These are phyloP conservation scores for Neopipo cinnamomea DNA, from an alignment of 2,113 vertebrate species.

Conservation along the genomic window DNA sequence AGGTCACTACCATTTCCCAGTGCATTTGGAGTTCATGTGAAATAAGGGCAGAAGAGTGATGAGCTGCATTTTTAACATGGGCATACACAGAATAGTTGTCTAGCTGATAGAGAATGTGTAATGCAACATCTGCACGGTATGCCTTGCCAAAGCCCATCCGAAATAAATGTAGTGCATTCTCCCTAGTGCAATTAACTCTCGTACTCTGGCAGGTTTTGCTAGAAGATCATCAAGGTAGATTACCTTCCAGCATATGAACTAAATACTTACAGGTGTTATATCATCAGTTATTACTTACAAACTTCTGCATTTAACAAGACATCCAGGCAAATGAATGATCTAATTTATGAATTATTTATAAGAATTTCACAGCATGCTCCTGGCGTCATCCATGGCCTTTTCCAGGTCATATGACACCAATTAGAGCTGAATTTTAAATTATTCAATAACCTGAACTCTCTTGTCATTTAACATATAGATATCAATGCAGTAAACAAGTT, in stretches of 20 bases:
- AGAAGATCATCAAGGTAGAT: constrained; percentile 83
- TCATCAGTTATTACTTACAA: constrained; percentile 81
- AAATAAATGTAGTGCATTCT: constrained; percentile 78
- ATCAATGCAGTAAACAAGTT: constrained; percentile 85
- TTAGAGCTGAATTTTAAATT: constrained; percentile 86
- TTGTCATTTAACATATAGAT: constrained; percentile 86
- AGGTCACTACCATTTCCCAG: constrained; percentile 65
- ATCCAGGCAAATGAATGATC: constrained; percentile 79
- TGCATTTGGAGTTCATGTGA: constrained; percentile 64
- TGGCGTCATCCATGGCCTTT: constrained; percentile 81
- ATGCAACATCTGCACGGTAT: constrained; percentile 74
- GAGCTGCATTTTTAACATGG: constrained; percentile 61
- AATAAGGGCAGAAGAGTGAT: constrained; percentile 67
- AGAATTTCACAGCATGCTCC: constrained; percentile 79
- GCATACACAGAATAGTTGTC: constrained; percentile 61
- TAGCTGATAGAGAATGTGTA: constrained; percentile 67
- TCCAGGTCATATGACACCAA: constrained; percentile 84
- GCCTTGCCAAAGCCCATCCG: constrained; percentile 76
- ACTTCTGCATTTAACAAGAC: constrained; percentile 81
- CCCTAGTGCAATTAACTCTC: constrained; percentile 78
- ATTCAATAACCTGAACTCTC: constrained; percentile 86
- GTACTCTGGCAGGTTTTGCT: constrained; percentile 74
- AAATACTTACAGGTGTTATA: constrained; percentile 85
- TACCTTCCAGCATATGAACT: constrained; percentile 79
- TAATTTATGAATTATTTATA: constrained; percentile 84